A percentile compares a stretch with the other conserved stretches of the same genome.
Evolutionary conservation across 2,888 invertebrate species (phyloP).

Genomic region (Brachypalpus laphriformis): DNA sequence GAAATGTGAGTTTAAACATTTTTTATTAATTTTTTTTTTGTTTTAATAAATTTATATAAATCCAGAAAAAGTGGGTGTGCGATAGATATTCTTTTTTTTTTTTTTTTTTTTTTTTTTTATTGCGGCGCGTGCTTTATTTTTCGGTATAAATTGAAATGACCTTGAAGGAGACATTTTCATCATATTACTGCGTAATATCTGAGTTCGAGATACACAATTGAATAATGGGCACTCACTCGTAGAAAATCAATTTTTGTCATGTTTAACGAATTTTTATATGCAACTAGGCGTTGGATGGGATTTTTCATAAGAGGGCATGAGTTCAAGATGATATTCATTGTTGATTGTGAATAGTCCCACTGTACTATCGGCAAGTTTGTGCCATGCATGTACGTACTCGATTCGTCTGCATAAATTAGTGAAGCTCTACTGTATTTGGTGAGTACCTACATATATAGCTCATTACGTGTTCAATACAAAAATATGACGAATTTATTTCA

Average conservation of each 20-base stretch:
- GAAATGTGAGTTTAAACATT: conserved; percentile 33
- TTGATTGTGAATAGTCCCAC: no score
- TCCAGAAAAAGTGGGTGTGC: neutral
- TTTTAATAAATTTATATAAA: neutral
- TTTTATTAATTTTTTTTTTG: neutral
- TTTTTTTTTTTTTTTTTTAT: neutral
- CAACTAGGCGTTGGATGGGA: no score
- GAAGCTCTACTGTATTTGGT: no score
- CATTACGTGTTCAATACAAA: no score
- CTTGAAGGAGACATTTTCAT: conserved; percentile 2
- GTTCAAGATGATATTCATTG: no score
- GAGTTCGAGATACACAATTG: neutral
- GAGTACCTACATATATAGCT: no score
- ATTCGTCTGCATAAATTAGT: no score
- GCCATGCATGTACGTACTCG: no score
- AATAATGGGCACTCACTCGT: neutral
- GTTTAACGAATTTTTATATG: neutral
- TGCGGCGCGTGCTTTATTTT: neutral
- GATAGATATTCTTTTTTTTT: neutral
- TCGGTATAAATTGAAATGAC: conserved; percentile 8
- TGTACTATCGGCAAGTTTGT: no score
- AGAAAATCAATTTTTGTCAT: neutral
- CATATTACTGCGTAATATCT: neutral
- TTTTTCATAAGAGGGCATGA: no score
- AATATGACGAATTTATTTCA: no score